A percentile compares a stretch with the other conserved stretches of the same genome.
Evolutionary conservation across 2,113 vertebrate genomes (phyloP).

Genomic region (Fregetta grallaria): DNA sequence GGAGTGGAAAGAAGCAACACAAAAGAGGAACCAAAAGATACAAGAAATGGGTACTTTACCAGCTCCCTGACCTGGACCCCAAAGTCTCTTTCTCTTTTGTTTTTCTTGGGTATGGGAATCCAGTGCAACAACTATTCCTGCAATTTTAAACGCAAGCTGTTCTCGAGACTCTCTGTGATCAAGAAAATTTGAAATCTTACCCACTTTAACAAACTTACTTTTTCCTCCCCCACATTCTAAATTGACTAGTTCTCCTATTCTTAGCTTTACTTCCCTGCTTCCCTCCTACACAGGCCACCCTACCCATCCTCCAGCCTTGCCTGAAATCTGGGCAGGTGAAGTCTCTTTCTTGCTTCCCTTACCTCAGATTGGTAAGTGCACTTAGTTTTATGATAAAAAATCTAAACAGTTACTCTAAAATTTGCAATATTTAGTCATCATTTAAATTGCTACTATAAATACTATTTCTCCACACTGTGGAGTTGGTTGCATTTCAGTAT

Average conservation of each 20-base stretch:
- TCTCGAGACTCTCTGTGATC: neutral
- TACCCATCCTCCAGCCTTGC: neutral
- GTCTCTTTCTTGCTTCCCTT: neutral
- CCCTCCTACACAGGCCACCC: neutral
- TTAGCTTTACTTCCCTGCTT: neutral
- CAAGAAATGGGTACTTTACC: neutral
- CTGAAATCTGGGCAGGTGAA: neutral
- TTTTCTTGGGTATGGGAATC: neutral
- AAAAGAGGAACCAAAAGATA: neutral
- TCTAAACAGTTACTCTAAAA: neutral
- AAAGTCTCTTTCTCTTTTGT: neutral
- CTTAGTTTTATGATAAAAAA: neutral
- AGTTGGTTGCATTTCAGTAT: neutral
- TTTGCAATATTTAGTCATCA: neutral
- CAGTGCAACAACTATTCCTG: neutral
- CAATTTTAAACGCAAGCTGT: neutral
- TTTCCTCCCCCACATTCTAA: neutral
- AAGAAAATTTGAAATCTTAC: neutral
- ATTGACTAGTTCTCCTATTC: neutral
- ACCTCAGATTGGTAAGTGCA: neutral
- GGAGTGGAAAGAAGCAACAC: neutral
- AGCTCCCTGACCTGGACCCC: neutral
- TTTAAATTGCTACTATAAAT: neutral
- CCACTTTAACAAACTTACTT: neutral
- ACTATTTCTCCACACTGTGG: neutral